Conservation (phyloP, 2,888 invertebrate genomes). For the Xylophagus ater region DNA sequence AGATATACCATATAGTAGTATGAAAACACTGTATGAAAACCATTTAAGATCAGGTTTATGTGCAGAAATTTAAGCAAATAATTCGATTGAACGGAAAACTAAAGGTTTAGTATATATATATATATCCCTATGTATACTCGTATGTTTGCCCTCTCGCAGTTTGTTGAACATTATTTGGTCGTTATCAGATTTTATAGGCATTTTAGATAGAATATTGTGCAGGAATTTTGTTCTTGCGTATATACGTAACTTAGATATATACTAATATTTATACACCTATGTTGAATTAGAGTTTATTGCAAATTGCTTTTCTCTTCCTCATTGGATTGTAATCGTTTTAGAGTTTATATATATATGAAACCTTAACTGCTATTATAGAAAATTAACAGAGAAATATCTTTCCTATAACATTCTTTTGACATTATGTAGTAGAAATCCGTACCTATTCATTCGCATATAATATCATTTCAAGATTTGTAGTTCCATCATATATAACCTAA, state of each 20-base stretch:
- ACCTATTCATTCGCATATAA: no score
- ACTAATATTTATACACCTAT: neutral
- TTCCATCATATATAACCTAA: no score
- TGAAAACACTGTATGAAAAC: conserved; percentile 12
- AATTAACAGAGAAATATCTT: no score
- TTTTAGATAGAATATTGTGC: conserved; percentile 17
- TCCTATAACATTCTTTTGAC: no score
- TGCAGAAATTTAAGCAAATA: conserved; percentile 10
- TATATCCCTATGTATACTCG: no score
- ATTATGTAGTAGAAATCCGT: no score
- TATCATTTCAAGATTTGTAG: no score
- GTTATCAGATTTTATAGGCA: conserved; percentile 26
- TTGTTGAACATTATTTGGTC: conserved; percentile 24
- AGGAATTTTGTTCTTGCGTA: neutral
- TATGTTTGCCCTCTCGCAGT: conserved; percentile 12
- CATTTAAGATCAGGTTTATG: conserved; percentile 10
- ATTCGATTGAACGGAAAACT: conserved; percentile 13
- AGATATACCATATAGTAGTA: conserved; percentile 14
- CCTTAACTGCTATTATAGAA: no score
- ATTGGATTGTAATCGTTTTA: conserved; percentile 8
- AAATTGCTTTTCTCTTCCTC: conserved; percentile 23
- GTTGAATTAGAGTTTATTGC: conserved; percentile 24
- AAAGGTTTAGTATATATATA: neutral
- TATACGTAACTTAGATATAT: neutral
- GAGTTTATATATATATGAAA: no score